phyloP scores from a whole-genome alignment of 1,140 invertebrate species.

The Pissodes strobi region DNA sequence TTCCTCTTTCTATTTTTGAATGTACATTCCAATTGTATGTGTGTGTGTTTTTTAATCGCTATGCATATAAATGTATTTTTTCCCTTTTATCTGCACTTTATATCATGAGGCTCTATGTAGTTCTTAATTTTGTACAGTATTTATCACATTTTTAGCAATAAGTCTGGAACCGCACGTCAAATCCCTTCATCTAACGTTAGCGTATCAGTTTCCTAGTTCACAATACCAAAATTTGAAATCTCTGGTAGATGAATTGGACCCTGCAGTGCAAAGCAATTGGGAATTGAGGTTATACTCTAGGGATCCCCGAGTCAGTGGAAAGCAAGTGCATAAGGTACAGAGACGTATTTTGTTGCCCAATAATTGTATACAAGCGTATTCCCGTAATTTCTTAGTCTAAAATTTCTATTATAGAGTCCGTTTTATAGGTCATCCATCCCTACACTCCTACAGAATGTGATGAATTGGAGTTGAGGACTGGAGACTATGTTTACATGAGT shows the following conservation, averaged over 20 bases:
- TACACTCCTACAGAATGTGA: constrained; percentile 78
- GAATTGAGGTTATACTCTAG: constrained; percentile 85
- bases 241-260: constrained; percentile 73
- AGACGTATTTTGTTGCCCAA: too few relatives aligned
- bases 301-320: constrained; percentile 73
- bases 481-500: constrained; percentile 84
- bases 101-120: too few relatives aligned
- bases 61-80: too few relatives aligned
- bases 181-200: constrained; percentile 83
- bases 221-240: constrained; percentile 74
- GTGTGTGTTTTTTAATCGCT: too few relatives aligned
- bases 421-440: constrained; percentile 71
- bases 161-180: constrained; percentile 77
- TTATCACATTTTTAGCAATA: constrained; percentile 66
- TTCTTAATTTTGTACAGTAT: too few relatives aligned
- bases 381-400: too few relatives aligned
- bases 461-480: constrained; percentile 82
- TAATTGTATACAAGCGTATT: too few relatives aligned
- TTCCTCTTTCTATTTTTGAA: too few relatives aligned
- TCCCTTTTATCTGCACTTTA: too few relatives aligned
- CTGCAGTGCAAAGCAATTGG: constrained; percentile 71
- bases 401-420: too few relatives aligned
- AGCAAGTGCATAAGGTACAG: constrained; percentile 66
- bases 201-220: constrained; percentile 80
- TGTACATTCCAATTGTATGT: too few relatives aligned